Base-by-base conservation (phyloP, 1,140 invertebrate species). In the Temnothorax nylanderi region DNA sequence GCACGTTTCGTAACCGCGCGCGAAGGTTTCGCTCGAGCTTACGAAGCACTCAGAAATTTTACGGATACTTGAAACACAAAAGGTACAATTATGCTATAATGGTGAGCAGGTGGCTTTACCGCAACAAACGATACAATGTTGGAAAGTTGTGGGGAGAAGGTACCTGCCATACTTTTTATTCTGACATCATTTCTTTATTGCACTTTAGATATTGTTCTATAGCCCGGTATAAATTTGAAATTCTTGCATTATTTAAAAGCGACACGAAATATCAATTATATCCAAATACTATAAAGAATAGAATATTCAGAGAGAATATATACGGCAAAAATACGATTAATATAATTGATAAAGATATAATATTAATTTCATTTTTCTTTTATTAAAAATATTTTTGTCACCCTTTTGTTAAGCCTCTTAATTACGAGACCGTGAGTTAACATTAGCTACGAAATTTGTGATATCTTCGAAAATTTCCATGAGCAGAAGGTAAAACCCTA, bases 31-130 rank as follows among this genome's bases (percentile, higher is more conserved):
- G 80, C 41, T 74, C 18, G 67, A 60, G 80, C 67, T 82, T 72
- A 41, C 69, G 54, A 84, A 84, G 69, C 56, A 75, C 80, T 84
- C 80, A 84, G 80, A 84, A 84, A 84, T 84, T 74, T 84, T 84
- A 84, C 69, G 80, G 80, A 84, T 75, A 84, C 80, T 84, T 60
- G 80, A 84, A 84, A 84, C 54, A 84, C 69, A 84, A 84, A 84
- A 84, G 80, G 69, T 75, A 84, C 80, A 84, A 84, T 84, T 84
- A 84, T 84, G 26, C 80, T 58, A 67, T 82, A 74, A 82, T 74
- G 67, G 80, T 75, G 80, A 84, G 80, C 80, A 84, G 80, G 80
- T 84, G 80, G 80, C 69, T 84, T 74, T 44, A 18, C 69, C 37
- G 51, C 37, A 60, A 82, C 80, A 69, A 84, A 84, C 80, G 80